Base-by-base conservation (phyloP, 1,140 invertebrate genomes). In the Drosophila pectinifera region DNA sequence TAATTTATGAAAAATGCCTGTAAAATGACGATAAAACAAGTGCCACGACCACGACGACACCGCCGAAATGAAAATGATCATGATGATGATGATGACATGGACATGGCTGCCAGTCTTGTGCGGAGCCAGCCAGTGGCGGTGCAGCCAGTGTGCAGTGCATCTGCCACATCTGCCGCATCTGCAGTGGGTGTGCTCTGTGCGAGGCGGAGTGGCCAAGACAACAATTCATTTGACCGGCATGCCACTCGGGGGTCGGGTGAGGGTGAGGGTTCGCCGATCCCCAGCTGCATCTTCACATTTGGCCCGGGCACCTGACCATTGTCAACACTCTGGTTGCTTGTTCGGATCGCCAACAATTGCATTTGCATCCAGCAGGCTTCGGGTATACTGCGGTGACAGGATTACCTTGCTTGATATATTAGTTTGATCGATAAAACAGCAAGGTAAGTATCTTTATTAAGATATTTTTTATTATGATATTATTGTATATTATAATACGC, bases 1-100 rank as follows among this genome's bases (percentile, higher is more conserved):
- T 88, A 88, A 88, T 88, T 88, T 88, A 88, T 88, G 84, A 88
- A 88, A 89, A 88, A 88, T 88, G 84, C 84, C 88, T 88, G 84
- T 88, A 88, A 88, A 88, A 84, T 84, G 84, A 88, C 84, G 84
- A 88, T 88, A 88, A 88, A 88, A 86, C 83, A 86, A 86, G 80
- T 89, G 84, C 84, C 46, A 69, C 67, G 78, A 77, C 45, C 72
- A 73, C 56, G 61, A 80, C 61, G 48, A 69, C 65, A 78, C 68
- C 65, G 54, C 38, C 74, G 43, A 59, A 53, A 59, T 46, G 39
- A 31, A 57, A 54, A 84, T 84, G 56, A 79, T 72, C 64, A 80
- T 64, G 78, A 86, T 78, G 78, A 85, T 78, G 77, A 85, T 86
- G 81, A 86, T 82, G 78, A 85, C 81, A 85, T 82, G 81, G 78